Evolutionary conservation across 2,888 invertebrate genomes (phyloP), one percentile per base, ranked within the genome.

Genomic region (Eilema depressum): DNA sequence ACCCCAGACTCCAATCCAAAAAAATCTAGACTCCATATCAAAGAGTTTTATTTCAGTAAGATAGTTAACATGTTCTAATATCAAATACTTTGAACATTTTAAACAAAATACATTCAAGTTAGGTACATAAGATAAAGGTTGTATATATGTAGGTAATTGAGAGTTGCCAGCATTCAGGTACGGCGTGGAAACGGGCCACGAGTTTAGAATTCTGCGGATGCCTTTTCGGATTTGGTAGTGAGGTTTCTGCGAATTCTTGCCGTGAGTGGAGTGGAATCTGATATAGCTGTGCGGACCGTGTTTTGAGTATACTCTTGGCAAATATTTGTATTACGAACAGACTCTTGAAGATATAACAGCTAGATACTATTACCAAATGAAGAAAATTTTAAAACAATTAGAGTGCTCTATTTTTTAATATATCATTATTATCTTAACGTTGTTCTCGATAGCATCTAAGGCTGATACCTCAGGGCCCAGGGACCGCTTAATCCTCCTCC

Each of bases 161-260:
- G 69, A 61, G 71, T 37, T 65, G 30, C 61, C 47, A 14, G 71
- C 25, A 26, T 53, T 69, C 70, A 73, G 71, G 60, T 68, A 69
- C 62, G 37, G 60, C 67, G 66, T 62, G 63, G 20, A 61, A 71
- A 60, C 70, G 71, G 67, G 71, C 71, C 74, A 69, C 75, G 78
- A 77, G 76, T 75, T 78, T 70, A 63, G 66, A 77, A 85, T 87
- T 80, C 79, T 79, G 77, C 75, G 78, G 68, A 83, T 85, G 68
- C 78, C 84, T 83, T 80, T 82, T 75, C 79, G 80, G 80, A 85
- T 83, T 83, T 68, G 77, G 81, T 83, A 85, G 84, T 83, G 84
- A 83, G 80, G 78, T 83, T 71, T 77, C 81, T 68, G 79, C 80
- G 68, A 80, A 86, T 87, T 84, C 86, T 83, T 75, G 73, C 70